These are phyloP conservation scores for Isaurus tuberculatus DNA, from an alignment of 92 coral and sea anemone species.

Conservation along the genomic window DNA sequence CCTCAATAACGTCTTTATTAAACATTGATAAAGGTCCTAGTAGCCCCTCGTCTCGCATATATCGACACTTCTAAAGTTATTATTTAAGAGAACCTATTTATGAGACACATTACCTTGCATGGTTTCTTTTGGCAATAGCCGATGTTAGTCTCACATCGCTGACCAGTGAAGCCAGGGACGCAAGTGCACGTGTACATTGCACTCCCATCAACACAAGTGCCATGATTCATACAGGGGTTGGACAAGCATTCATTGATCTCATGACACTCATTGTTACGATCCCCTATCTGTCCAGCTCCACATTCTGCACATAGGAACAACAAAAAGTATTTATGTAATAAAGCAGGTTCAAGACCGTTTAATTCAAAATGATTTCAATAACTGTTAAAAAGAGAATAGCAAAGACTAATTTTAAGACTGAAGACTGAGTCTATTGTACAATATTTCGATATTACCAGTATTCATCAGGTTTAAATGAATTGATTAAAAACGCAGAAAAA, in stretches of 20 bases:
- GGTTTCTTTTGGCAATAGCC: constrained; percentile 11
- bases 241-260: constrained; percentile 40
- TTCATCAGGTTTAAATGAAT: too few species aligned
- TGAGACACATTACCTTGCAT: constrained; percentile 13
- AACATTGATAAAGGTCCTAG: too few species aligned
- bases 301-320: constrained; percentile 15
- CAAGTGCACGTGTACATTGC: constrained; percentile 20
- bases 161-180: constrained; percentile 15
- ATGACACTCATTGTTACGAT: constrained; percentile 32
- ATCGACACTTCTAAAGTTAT: not conserved
- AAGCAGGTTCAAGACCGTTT: too few species aligned
- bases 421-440: too few species aligned
- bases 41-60: too few species aligned
- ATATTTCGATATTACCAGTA: too few species aligned
- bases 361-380: too few species aligned
- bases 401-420: too few species aligned
- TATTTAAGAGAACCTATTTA: not conserved
- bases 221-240: constrained; percentile 35
- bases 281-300: constrained; percentile 29
- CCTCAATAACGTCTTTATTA: too few species aligned
- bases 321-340: too few species aligned
- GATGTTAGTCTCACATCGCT: constrained; percentile 22
- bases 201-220: constrained; percentile 36
- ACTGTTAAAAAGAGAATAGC: too few species aligned
- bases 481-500: too few species aligned